Conservation (phyloP, 2,797 vertebrate species). For the Hyperoplus immaculatus region DNA sequence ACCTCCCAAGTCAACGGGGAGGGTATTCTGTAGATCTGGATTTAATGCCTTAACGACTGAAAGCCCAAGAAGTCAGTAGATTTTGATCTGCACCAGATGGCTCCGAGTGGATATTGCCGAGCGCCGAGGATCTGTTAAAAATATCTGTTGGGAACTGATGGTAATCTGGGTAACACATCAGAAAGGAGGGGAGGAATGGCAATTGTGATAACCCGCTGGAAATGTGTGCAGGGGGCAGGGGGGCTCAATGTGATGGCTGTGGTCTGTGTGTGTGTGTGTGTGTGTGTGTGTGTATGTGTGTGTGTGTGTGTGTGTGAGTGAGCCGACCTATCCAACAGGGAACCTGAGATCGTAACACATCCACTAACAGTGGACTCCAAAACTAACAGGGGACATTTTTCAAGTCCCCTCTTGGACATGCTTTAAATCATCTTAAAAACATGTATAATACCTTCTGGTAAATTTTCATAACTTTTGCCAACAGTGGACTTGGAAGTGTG, state of each 20-base stretch:
- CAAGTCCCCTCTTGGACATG: too few species aligned
- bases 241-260: slow-evolving; percentile 84
- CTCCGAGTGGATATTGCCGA: slow-evolving; percentile 90
- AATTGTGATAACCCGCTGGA: slow-evolving; percentile 92
- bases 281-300: too few species aligned
- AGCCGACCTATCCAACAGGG: too few species aligned
- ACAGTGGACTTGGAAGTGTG: too few species aligned
- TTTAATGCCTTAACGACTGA: slow-evolving; percentile 89
- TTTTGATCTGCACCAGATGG: slow-evolving; percentile 95
- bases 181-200: slow-evolving; percentile 89
- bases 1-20: slow-evolving; percentile 72
- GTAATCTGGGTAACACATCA: slow-evolving; percentile 93
- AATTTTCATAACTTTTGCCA: too few species aligned
- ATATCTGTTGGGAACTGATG: slow-evolving; percentile 94
- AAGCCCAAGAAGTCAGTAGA: slow-evolving; percentile 90
- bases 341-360: too few species aligned
- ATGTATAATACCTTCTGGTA: too few species aligned
- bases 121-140: slow-evolving; percentile 90
- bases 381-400: too few species aligned
- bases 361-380: too few species aligned
- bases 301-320: too few species aligned
- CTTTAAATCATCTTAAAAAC: too few species aligned
- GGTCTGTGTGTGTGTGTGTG: slow-evolving; percentile 2
- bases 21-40: slow-evolving; percentile 83
- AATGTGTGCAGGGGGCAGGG: slow-evolving; percentile 81